Conservation (phyloP, 2,113 vertebrate species). For the Eulacestoma nigropectus region DNA sequence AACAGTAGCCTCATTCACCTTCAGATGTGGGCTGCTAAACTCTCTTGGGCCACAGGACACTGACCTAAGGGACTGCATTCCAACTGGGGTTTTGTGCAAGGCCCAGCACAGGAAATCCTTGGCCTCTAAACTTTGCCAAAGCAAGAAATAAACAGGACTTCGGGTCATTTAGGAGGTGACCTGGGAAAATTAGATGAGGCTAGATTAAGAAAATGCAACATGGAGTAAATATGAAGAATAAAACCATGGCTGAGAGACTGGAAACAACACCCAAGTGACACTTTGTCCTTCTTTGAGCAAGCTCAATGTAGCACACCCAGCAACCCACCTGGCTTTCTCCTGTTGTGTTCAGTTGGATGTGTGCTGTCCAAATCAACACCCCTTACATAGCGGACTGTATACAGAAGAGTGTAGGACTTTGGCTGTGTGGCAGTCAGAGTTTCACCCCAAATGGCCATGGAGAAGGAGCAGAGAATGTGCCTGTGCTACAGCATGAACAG, state of each 20-base stretch:
- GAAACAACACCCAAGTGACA: background rate
- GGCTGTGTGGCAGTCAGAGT: background rate
- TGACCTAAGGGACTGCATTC: background rate
- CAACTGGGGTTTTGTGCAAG: background rate
- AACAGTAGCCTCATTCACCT: conserved; percentile 1
- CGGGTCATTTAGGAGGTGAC: background rate
- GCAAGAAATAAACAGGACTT: background rate
- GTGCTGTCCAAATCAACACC: background rate
- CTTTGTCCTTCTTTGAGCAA: background rate
- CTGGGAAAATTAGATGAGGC: background rate
- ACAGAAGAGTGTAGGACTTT: background rate
- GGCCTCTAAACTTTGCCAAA: background rate
- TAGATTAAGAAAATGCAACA: background rate
- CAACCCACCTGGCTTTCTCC: background rate
- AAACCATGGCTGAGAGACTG: background rate
- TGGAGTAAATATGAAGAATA: background rate
- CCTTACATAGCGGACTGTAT: background rate
- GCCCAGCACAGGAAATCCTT: background rate
- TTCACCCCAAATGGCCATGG: background rate
- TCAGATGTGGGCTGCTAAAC: conserved; percentile 3
- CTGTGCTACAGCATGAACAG: background rate
- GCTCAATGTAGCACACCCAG: background rate
- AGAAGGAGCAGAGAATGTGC: background rate
- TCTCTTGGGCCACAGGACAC: background rate
- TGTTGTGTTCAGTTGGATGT: background rate